These are phyloP conservation scores for Microtus richardsoni DNA, from an alignment of 2,113 vertebrate genomes.

Conservation along the genomic window DNA sequence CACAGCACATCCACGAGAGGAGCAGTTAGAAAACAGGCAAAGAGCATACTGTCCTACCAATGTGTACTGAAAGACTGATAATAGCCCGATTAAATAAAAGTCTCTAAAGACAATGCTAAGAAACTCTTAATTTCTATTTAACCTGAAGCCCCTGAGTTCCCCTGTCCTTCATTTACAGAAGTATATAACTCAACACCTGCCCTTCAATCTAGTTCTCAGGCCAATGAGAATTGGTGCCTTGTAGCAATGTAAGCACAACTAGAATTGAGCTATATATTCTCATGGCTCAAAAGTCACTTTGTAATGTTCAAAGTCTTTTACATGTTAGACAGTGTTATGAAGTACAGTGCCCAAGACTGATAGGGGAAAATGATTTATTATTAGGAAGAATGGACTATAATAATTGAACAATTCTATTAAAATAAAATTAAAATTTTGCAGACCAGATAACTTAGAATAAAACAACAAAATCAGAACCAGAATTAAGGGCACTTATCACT, in stretches of 20 bases:
- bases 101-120: background rate
- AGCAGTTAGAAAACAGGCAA: background rate
- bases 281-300: constrained; percentile 22
- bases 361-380: background rate
- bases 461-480: background rate
- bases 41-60: background rate
- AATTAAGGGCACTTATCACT: background rate
- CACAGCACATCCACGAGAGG: background rate
- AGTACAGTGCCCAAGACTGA: background rate
- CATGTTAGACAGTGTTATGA: background rate
- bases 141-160: background rate
- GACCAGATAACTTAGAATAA: background rate
- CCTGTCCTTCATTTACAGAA: background rate
- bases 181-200: background rate
- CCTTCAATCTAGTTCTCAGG: background rate
- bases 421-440: background rate
- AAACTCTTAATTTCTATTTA: background rate
- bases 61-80: background rate
- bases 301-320: constrained; percentile 3
- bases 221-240: background rate
- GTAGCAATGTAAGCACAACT: background rate
- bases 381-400: background rate
- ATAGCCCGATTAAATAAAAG: background rate
- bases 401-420: background rate
- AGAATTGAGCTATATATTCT: background rate